A percentile compares a stretch with the other conserved stretches of the same genome.
Evolutionary conservation across 2,888 invertebrate species (phyloP).

Genomic region (Troides oblongomaculatus): DNA sequence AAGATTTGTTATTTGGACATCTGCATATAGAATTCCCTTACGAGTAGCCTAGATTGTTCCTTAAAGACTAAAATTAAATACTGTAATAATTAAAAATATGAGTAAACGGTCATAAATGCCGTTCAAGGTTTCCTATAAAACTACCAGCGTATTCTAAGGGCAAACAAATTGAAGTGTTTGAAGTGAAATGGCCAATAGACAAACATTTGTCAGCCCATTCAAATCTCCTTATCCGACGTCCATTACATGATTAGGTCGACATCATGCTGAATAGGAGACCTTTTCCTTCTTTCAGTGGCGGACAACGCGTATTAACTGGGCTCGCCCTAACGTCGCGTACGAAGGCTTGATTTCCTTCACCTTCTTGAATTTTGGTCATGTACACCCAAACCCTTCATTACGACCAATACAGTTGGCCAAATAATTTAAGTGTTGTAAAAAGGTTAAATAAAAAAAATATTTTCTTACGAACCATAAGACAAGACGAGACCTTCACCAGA

Average conservation of each 20-base stretch:
- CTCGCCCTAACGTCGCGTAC: constrained; percentile 13
- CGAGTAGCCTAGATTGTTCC: too few relatives aligned
- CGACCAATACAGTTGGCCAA: not conserved
- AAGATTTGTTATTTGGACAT: too few relatives aligned
- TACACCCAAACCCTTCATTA: not conserved
- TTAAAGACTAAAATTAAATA: too few relatives aligned
- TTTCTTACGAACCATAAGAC: too few relatives aligned
- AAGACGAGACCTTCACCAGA: too few relatives aligned
- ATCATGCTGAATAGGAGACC: constrained; percentile 13
- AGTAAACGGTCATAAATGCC: not conserved
- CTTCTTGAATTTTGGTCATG: constrained; percentile 2
- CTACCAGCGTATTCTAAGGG: constrained; percentile 1
- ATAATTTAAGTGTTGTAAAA: not conserved
- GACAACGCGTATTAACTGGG: constrained; percentile 1
- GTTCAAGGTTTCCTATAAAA: not conserved
- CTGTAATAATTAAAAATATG: too few relatives aligned
- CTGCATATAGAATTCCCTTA: too few relatives aligned
- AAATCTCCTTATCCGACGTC: constrained; percentile 16
- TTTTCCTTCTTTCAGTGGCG: constrained; percentile 11
- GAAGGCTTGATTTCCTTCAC: constrained; percentile 21
- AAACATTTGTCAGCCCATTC: constrained; percentile 26
- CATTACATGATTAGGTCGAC: constrained; percentile 26
- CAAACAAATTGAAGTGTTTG: constrained; percentile 18
- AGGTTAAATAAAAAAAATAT: too few relatives aligned
- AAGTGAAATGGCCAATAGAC: constrained; percentile 11